A percentile compares a stretch with the other conserved stretches of the same genome.
phyloP scores from a whole-genome alignment of 2,888 invertebrate genomes.

The Synanthedon tipuliformis region DNA sequence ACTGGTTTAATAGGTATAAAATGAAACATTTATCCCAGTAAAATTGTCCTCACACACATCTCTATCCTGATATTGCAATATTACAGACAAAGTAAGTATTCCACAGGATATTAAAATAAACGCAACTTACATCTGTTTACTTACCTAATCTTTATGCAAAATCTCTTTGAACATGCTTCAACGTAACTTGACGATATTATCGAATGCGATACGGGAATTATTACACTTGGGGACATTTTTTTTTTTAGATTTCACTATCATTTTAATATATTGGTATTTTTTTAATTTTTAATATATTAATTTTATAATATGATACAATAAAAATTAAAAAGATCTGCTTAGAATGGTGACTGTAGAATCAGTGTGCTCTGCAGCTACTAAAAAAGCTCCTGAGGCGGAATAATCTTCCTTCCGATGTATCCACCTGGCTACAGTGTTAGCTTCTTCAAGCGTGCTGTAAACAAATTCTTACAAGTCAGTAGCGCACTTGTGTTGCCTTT shows the following conservation, averaged over 20 bases:
- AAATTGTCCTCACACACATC: not conserved
- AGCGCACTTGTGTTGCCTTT: no score
- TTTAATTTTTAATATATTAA: no score
- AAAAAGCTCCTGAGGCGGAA: no score
- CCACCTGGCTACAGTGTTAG: no score
- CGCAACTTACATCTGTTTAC: conserved; percentile 2
- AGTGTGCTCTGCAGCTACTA: no score
- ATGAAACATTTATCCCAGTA: not conserved
- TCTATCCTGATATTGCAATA: not conserved
- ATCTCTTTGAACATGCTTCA: conserved; percentile 36
- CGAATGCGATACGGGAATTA: conserved; percentile 4
- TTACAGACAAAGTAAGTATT: not conserved
- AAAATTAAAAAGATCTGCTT: no score
- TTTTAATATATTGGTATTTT: not conserved
- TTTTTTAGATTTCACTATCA: not conserved
- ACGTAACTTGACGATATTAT: conserved; percentile 24
- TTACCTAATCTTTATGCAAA: conserved; percentile 31
- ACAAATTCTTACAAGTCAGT: no score
- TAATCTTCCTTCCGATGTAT: no score
- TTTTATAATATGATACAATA: no score
- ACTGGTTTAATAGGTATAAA: not conserved
- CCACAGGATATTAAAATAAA: not conserved
- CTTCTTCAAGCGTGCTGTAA: no score
- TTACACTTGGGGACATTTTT: not conserved
- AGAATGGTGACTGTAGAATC: no score